Base-by-base conservation (phyloP, 2,113 vertebrate genomes). In the Myotis davidii region DNA sequence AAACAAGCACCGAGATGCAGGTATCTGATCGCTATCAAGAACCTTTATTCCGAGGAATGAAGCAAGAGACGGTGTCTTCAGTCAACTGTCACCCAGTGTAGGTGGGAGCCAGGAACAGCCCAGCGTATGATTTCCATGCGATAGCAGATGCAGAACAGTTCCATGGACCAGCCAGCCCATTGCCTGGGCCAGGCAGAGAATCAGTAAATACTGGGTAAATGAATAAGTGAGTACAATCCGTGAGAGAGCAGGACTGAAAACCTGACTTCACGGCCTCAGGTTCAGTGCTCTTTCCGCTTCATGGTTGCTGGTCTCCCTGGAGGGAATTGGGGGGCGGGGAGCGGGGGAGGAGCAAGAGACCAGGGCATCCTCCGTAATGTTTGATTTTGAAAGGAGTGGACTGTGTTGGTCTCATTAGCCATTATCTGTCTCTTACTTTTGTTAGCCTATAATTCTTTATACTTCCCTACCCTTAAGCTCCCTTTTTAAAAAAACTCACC, bases 1-100 rank as follows among this genome's bases (percentile, higher is more conserved):
- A 92, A 79, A 29, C 69, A 45, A 64, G 65, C 23, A 1, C 34
- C 1, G 3, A 32, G 76, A 77, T 54, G 93, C 87, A 52, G 42
- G 0, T 50, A 85, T 89, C 94, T 88, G 84, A 94, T 96, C 90
- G 4, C 92, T 94, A 96, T 97, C 96, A 82, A 42, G 79, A 74
- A 61, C 52, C 85, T 79, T 90, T 88, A 65, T 93, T 90, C 95
- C 18, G 59, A 87, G 32, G 85, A 97, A 88, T 96, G 90, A 88
- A 39, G 96, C 94, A 96, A 97, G 90, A 95, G 81, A 74, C 74
- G 81, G n/a, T 23, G 65, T 81, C 52, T 93, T 94, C 52, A 89
- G 9, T 89, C 86, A 79, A 12, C 52, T 16, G n/a, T 64, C 29
- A 59, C 16, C 9, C 21, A 67, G 34, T 74, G 27, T 87, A 93